These are phyloP conservation scores for Spea multiplicata DNA, from an alignment of 2,113 vertebrate species.

Conservation along the genomic window DNA sequence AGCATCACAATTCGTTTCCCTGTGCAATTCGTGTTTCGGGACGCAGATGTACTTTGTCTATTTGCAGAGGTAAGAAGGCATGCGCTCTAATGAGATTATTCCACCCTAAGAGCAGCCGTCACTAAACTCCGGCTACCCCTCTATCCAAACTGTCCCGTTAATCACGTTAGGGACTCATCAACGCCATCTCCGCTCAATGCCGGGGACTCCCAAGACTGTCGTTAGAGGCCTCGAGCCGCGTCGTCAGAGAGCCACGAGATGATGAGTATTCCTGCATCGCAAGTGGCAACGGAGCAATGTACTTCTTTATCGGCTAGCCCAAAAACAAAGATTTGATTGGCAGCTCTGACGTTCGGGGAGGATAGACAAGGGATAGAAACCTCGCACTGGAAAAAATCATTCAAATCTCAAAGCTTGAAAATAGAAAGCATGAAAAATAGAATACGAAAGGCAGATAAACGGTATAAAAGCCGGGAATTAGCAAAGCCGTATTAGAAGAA, in stretches of 20 bases:
- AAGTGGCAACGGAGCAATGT: not conserved
- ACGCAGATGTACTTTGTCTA: no score
- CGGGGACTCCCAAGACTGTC: conserved; percentile 4
- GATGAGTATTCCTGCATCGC: conserved; percentile 6
- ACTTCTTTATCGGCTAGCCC: not conserved
- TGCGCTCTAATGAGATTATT: not conserved
- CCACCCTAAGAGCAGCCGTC: not conserved
- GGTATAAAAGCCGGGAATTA: not conserved
- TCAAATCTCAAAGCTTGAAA: conserved; percentile 9
- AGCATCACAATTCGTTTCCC: no score
- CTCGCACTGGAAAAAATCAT: not conserved
- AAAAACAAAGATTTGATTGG: conserved; percentile 11
- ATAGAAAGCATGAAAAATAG: not conserved
- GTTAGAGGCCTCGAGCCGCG: not conserved
- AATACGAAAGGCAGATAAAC: not conserved
- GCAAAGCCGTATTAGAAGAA: not conserved
- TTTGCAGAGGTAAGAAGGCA: no score
- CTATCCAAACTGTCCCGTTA: not conserved
- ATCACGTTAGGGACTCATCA: conserved; percentile 14
- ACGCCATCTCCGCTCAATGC: conserved; percentile 1
- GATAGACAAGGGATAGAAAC: not conserved
- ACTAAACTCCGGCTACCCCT: not conserved
- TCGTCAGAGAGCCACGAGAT: conserved; percentile 6
- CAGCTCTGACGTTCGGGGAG: conserved; percentile 3
- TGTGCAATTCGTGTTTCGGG: no score